phyloP scores from a whole-genome alignment of 2,797 vertebrate genomes.

The Cheirogaleus major region DNA sequence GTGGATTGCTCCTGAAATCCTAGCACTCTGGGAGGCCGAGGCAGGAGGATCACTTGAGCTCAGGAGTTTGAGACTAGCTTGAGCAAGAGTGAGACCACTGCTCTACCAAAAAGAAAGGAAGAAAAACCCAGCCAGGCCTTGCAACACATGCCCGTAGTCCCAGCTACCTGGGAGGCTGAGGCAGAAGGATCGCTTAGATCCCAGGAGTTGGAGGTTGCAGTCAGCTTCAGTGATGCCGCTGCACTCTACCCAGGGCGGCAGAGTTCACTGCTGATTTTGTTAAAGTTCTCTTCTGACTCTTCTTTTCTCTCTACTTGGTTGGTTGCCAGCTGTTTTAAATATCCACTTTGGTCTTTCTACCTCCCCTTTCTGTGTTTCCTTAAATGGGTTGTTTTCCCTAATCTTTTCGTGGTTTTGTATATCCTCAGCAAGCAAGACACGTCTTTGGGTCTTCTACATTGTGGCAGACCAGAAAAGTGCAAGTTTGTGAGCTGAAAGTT shows the following conservation, averaged over 20 bases:
- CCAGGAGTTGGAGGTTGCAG: not conserved
- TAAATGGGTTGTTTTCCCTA: not conserved
- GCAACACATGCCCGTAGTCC: not conserved
- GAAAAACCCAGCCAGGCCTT: not conserved
- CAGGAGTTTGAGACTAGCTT: not conserved
- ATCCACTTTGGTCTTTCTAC: not conserved
- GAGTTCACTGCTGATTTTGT: not conserved
- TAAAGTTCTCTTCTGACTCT: not conserved
- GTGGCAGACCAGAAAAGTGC: not conserved
- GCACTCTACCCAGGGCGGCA: not conserved
- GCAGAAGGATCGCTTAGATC: not conserved
- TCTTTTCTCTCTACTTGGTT: not conserved
- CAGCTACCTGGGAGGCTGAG: not conserved
- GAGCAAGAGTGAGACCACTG: not conserved
- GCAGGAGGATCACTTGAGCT: not conserved
- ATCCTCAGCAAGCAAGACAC: not conserved
- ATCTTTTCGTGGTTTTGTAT: not conserved
- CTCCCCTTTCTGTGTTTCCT: not conserved
- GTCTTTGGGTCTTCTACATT: not conserved
- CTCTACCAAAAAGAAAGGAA: not conserved
- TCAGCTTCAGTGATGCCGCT: not conserved
- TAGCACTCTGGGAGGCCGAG: too few species aligned
- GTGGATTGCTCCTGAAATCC: not conserved
- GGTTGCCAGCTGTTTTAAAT: not conserved
- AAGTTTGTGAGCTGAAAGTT: too few species aligned